Evolutionary conservation across 2,888 invertebrate species (phyloP), one percentile per base, ranked within the genome.

Genomic region (Eristalis intricaria): DNA sequence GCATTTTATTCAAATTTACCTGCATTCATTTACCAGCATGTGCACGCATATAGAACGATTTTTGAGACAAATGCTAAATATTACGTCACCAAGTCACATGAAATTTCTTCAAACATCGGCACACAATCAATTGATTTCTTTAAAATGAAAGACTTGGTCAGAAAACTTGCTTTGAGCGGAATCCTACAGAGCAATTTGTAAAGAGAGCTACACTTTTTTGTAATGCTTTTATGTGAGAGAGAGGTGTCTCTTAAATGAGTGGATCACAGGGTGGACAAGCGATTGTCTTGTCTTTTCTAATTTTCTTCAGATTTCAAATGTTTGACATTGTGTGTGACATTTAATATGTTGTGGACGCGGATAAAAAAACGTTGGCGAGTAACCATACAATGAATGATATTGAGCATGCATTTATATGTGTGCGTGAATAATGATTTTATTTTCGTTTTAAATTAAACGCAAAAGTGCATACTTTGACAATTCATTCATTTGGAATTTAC

Each of bases 131-230:
- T 50, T 50, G 50, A 19, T 50, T 50, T 50, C 19, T 19, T 50
- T 50, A 65, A 76, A 76, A 76, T 60, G 65, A 82, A 82, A 82
- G 82, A 82, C 70, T 76, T 76, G 82, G 65, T 22, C 50, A 66
- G 50, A 66, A 82, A 82, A 82, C 82, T 82, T 76, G 82, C 76
- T 82, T 71, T 82, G 82, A 76, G 82, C 66, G 60, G 32, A 43
- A 43, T 69, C 56, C 22, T 64, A 22, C 19, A 10, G 0, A n/a
- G 50, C 19, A 26, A 19, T 5, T 50, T 50, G 19, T 50, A 1
- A 50, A 50, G 50, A 50, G 50, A 50, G 5, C 8, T n/a, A 50
- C 43, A 50, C n/a, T 22, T 50, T 50, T 50, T 19, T 50, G n/a
- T 19, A 19, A 50, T 19, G 19, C 50, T 50, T 50, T n/a, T n/a